A percentile compares a stretch with the other conserved stretches of the same genome.
phyloP scores from a whole-genome alignment of 2,113 vertebrate genomes.

The Egretta garzetta region DNA sequence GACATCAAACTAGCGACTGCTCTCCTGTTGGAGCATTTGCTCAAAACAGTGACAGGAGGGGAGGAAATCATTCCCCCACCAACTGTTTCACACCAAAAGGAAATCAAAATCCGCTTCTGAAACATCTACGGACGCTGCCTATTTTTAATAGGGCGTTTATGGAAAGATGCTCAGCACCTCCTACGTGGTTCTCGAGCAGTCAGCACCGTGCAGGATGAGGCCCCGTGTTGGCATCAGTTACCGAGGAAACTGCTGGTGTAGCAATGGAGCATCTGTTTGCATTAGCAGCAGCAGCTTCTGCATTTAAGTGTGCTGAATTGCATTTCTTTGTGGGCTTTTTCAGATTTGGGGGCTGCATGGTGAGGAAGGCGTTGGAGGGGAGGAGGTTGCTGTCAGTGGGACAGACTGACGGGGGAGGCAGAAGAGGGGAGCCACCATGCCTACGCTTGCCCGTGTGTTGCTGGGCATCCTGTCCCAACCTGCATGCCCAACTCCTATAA shows the following conservation, averaged over 20 bases:
- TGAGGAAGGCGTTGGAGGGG: background rate
- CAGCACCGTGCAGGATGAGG: background rate
- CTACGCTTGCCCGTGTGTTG: rapidly evolving
- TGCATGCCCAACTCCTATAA: rapidly evolving
- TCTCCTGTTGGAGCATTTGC: background rate
- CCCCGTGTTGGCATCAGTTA: background rate
- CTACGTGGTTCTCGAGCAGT: background rate
- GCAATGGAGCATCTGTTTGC: slow-evolving; percentile 47
- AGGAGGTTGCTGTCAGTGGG: rapidly evolving
- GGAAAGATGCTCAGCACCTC: background rate
- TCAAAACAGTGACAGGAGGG: too few species aligned
- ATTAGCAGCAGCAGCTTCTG: slow-evolving; percentile 27
- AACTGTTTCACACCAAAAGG: background rate
- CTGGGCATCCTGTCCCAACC: background rate
- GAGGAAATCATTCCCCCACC: too few species aligned
- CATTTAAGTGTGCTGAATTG: background rate
- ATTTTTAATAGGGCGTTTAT: background rate
- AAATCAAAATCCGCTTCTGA: background rate
- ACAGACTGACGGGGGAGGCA: background rate
- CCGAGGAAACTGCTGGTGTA: background rate
- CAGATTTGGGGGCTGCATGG: rapidly evolving
- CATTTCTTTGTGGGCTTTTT: background rate
- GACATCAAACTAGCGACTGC: background rate
- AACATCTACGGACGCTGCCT: background rate
- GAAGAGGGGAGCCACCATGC: background rate